A percentile compares a stretch with the other conserved stretches of the same genome.
phyloP scores from a whole-genome alignment of 2,888 invertebrate species.

The Ormyrus rosae region DNA sequence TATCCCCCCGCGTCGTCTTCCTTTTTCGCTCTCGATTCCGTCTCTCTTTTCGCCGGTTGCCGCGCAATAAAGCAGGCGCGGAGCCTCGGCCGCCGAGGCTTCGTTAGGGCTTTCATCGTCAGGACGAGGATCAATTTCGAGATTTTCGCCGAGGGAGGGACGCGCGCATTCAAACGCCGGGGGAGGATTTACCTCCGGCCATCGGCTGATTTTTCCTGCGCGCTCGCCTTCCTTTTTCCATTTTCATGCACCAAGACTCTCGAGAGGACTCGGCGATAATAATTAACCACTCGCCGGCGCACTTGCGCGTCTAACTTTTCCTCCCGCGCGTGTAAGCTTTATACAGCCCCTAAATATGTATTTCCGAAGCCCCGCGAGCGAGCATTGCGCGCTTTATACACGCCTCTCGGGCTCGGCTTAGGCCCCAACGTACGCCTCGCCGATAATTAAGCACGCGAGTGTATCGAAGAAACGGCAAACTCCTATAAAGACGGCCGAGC shows the following conservation, averaged over 20 bases:
- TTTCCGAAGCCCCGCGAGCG: constrained; percentile 15
- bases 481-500: constrained; percentile 50
- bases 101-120: constrained; percentile 71
- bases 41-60: constrained; percentile 60
- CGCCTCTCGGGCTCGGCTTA: neutral
- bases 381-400: neutral
- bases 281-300: constrained; percentile 41
- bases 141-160: constrained; percentile 55
- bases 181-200: constrained; percentile 42
- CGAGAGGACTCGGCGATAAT: constrained; percentile 35
- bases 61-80: too few relatives aligned
- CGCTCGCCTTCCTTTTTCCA: neutral
- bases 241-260: constrained; percentile 36
- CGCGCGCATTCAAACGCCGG: neutral
- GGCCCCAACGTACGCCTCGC: constrained; percentile 7
- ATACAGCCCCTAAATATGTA: constrained; percentile 21
- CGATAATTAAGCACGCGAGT: constrained; percentile 55
- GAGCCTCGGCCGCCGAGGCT: constrained; percentile 58
- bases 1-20: constrained; percentile 47
- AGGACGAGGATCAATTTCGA: constrained; percentile 68
- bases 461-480: constrained; percentile 51
- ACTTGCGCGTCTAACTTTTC: too few relatives aligned
- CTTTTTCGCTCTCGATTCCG: constrained; percentile 61
- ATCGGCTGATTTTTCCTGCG: constrained; percentile 25
- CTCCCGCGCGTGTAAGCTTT: too few relatives aligned